Conservation (phyloP, 1,140 invertebrate species). For the Papilio machaon region DNA sequence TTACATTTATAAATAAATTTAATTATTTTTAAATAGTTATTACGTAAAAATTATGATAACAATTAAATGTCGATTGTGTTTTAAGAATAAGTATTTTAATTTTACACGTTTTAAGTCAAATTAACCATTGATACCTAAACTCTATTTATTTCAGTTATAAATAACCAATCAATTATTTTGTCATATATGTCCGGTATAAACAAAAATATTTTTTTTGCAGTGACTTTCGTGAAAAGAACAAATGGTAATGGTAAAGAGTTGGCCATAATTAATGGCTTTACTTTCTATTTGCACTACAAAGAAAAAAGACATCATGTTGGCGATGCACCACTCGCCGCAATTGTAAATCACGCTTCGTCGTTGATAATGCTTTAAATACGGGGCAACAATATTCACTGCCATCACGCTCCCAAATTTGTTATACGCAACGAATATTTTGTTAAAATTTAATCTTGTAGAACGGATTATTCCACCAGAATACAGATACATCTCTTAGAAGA, state of each 20-base stretch:
- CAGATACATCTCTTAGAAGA: too few relatives aligned
- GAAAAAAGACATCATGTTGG: conserved; percentile 32
- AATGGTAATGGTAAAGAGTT: conserved; percentile 40
- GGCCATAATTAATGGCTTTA: conserved; percentile 41
- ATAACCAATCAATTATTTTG: neutral
- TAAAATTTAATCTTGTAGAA: too few relatives aligned
- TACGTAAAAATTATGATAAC: neutral
- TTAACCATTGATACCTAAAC: neutral
- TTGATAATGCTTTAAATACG: neutral
- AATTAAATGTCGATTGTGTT: neutral
- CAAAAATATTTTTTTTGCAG: conserved; percentile 30
- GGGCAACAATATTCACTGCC: neutral
- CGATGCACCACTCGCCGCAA: conserved; percentile 39
- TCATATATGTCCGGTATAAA: neutral
- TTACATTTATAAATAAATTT: neutral
- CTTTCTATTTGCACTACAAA: conserved; percentile 41
- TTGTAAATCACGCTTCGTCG: conserved; percentile 44
- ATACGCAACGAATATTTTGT: conserved; percentile 28
- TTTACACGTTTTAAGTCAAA: neutral
- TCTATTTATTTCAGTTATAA: neutral
- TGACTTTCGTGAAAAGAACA: conserved; percentile 9
- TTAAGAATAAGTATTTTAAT: neutral
- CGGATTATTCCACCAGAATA: too few relatives aligned
- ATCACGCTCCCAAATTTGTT: neutral
- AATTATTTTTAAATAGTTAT: neutral